These are phyloP conservation scores for Murina feae DNA, from an alignment of 2,113 vertebrate genomes.

Conservation along the genomic window DNA sequence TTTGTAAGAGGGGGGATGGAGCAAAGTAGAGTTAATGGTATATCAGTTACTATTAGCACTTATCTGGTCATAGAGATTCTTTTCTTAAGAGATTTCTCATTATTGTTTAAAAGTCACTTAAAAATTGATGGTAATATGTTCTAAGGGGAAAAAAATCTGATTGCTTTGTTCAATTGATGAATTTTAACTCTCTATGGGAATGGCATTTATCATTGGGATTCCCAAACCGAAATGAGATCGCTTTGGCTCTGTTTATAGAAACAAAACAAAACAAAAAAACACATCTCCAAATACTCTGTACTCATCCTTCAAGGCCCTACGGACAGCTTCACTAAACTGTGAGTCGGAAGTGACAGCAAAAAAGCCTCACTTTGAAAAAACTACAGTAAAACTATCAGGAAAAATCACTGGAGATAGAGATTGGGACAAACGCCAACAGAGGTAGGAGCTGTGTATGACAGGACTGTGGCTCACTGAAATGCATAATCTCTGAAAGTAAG, in stretches of 20 bases:
- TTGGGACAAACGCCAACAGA: conserved; percentile 47
- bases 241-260: conserved; percentile 55
- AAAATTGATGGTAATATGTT: conserved; percentile 61
- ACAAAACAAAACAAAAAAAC: conserved; percentile 21
- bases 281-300: conserved; percentile 48
- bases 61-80: conserved; percentile 54
- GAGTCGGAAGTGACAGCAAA: conserved; percentile 63
- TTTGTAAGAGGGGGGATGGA: conserved; percentile 45
- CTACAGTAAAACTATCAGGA: conserved; percentile 71
- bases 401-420: conserved; percentile 50
- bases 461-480: conserved; percentile 46
- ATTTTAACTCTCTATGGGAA: conserved; percentile 70
- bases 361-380: conserved; percentile 12
- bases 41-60: conserved; percentile 52
- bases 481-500: conserved; percentile 59
- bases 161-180: conserved; percentile 67
- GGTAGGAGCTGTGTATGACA: conserved; percentile 33
- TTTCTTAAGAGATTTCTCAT: conserved; percentile 70
- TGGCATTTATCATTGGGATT: conserved; percentile 66
- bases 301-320: conserved; percentile 37
- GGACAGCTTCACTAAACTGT: conserved; percentile 17
- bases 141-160: conserved; percentile 47
- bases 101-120: conserved; percentile 74
- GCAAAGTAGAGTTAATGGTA: conserved; percentile 47
- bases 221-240: conserved; percentile 58